Percentiles rank a stretch among this genome's conserved stretches.
phyloP scores from a whole-genome alignment of 2,113 vertebrate species.

The Pangasianodon gigas region DNA sequence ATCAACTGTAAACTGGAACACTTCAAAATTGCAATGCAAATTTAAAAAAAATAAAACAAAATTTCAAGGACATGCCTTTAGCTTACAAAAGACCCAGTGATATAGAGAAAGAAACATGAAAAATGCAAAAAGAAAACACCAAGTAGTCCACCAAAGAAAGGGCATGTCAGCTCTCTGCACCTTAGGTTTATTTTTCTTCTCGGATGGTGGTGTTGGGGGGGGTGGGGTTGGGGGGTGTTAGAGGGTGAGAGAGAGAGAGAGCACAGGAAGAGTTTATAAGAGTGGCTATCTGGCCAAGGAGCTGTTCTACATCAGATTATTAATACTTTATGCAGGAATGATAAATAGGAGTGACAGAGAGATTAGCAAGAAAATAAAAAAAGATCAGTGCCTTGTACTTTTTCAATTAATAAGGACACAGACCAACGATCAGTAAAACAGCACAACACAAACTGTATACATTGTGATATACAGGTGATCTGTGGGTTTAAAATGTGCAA shows the following conservation, averaged over 20 bases:
- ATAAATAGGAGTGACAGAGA: slow-evolving; percentile 37
- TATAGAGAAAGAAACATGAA: slow-evolving; percentile 5
- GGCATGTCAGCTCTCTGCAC: slow-evolving; percentile 40
- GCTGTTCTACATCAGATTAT: slow-evolving; percentile 65
- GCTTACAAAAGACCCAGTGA: background rate
- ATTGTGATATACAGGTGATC: background rate
- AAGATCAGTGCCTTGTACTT: slow-evolving; percentile 21
- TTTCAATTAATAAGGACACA: slow-evolving; percentile 17
- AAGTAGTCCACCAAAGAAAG: background rate
- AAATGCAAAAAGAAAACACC: slow-evolving; percentile 28
- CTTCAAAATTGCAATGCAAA: background rate
- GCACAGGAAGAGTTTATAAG: slow-evolving; percentile 60
- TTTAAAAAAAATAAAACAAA: background rate
- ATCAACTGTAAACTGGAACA: background rate
- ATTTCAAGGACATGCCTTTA: background rate
- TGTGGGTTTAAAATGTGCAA: background rate
- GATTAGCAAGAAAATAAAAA: slow-evolving; percentile 18
- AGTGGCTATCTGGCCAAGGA: slow-evolving; percentile 60
- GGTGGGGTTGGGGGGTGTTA: background rate
- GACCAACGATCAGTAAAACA: slow-evolving; percentile 21
- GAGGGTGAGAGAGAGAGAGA: background rate
- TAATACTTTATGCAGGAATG: slow-evolving; percentile 63
- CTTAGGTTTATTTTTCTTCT: slow-evolving; percentile 43
- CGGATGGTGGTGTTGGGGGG: background rate
- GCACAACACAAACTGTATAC: background rate